Evolutionary conservation across 1,140 invertebrate species (phyloP).

Genomic region (Pseudomyrmex flavicornis): DNA sequence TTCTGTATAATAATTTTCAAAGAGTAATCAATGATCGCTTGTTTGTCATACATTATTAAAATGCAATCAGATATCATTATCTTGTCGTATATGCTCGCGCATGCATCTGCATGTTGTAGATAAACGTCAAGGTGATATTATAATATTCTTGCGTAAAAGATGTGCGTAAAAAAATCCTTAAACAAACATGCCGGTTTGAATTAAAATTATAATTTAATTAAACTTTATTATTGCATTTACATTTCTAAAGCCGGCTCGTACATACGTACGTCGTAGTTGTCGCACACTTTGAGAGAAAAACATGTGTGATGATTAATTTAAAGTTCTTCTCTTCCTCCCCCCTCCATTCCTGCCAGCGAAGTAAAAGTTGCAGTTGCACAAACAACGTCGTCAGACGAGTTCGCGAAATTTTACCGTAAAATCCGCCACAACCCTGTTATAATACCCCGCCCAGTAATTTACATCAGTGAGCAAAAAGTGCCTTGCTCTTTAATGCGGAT

Average conservation of each 20-base stretch:
- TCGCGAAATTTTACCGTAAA: neutral
- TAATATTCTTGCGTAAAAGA: neutral
- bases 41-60: neutral
- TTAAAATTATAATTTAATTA: too few species aligned
- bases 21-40: neutral
- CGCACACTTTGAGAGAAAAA: too few species aligned
- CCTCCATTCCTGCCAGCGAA: too few species aligned
- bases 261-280: neutral
- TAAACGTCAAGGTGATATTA: conserved; percentile 1
- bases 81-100: too few species aligned
- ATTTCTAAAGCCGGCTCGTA: too few species aligned
- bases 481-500: neutral
- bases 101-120: too few species aligned
- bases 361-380: neutral
- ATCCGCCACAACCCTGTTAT: neutral
- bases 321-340: too few species aligned
- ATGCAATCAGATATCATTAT: neutral
- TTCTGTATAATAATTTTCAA: neutral
- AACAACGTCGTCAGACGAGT: neutral
- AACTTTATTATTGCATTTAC: too few species aligned
- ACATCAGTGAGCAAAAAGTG: neutral
- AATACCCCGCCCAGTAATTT: neutral
- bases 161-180: neutral
- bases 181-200: too few species aligned
- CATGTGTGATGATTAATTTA: too few species aligned